These are phyloP conservation scores for Leptarthrus brevirostris DNA, from an alignment of 2,888 invertebrate genomes.

Conservation along the genomic window DNA sequence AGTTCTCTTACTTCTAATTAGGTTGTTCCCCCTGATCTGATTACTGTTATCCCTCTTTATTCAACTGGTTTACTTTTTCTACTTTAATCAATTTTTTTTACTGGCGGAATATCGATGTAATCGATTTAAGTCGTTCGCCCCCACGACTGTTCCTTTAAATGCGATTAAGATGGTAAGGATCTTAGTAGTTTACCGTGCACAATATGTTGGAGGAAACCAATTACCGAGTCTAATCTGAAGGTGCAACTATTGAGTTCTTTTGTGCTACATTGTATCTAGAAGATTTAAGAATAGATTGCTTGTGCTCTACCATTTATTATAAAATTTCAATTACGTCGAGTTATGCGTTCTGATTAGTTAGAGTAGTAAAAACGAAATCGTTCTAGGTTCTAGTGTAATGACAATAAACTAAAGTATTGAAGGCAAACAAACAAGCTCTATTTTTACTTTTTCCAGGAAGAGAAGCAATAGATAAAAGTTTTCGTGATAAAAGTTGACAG, in stretches of 20 bases:
- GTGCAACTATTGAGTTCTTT: not conserved
- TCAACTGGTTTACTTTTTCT: slow-evolving; percentile 19
- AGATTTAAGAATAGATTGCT: too few relatives aligned
- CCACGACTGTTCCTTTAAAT: not conserved
- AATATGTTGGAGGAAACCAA: not conserved
- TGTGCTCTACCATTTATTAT: too few relatives aligned
- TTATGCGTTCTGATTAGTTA: too few relatives aligned
- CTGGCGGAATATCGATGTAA: slow-evolving; percentile 11
- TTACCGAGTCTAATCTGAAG: not conserved
- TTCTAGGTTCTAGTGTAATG: too few relatives aligned
- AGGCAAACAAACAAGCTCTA: too few relatives aligned
- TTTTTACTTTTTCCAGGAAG: too few relatives aligned
- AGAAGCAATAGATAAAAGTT: too few relatives aligned
- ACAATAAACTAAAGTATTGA: too few relatives aligned
- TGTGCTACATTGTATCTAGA: not conserved
- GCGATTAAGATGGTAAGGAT: not conserved
- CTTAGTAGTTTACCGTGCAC: not conserved
- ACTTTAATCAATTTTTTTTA: slow-evolving; percentile 24
- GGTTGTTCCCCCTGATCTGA: slow-evolving; percentile 47
- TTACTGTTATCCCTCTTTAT: slow-evolving; percentile 33
- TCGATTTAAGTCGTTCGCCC: slow-evolving; percentile 37
- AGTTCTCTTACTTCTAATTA: slow-evolving; percentile 41
- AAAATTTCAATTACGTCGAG: too few relatives aligned
- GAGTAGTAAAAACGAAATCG: too few relatives aligned
- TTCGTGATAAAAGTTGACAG: too few relatives aligned